A percentile compares a stretch with the other conserved stretches of the same genome.
Conservation (phyloP, 2,888 invertebrate species). For the Tipula helvola region DNA sequence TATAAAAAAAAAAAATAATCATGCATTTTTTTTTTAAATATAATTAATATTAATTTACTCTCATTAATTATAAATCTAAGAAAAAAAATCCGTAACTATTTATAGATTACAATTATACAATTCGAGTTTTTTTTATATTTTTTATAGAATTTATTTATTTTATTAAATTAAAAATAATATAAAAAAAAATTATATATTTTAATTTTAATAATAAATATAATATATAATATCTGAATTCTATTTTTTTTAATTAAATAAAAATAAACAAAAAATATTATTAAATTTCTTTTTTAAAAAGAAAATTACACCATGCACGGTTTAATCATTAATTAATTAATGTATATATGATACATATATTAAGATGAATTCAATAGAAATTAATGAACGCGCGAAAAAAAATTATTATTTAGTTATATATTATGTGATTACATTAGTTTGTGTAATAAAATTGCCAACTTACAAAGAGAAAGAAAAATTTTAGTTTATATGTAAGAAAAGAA, state of each 20-base stretch:
- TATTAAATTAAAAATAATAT: conserved; percentile 4
- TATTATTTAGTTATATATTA: not conserved
- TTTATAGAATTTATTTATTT: not conserved
- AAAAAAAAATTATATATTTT: not conserved
- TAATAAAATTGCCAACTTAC: not conserved
- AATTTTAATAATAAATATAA: not conserved
- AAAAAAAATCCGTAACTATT: conserved; percentile 4
- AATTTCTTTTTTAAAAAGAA: not conserved
- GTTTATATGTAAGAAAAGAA: not conserved
- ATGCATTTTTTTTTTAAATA: not conserved
- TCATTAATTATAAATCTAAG: not conserved
- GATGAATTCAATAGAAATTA: not conserved
- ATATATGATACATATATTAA: not conserved
- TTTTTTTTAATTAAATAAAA: not conserved
- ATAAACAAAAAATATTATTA: not conserved
- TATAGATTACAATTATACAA: not conserved
- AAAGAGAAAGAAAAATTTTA: not conserved
- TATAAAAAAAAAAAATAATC: not conserved
- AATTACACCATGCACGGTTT: not conserved
- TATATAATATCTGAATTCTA: not conserved
- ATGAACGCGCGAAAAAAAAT: not conserved
- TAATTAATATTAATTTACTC: not conserved
- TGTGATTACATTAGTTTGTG: not conserved
- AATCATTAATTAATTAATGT: not conserved
- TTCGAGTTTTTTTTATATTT: not conserved